Evolutionary conservation across 2,888 invertebrate species (phyloP).

Genomic region (Creontiades dilutus): DNA sequence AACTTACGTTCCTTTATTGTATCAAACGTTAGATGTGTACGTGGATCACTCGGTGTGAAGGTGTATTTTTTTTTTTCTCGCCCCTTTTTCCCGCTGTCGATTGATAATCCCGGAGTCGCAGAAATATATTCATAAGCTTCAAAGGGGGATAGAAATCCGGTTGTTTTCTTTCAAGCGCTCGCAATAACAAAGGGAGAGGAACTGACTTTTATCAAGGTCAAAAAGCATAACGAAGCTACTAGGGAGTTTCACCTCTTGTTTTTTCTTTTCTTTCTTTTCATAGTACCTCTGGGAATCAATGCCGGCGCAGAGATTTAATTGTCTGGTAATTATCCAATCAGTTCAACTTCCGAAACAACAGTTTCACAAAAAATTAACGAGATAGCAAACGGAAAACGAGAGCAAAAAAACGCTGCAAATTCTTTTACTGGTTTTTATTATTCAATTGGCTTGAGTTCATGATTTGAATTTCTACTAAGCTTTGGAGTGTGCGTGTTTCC

Average conservation of each 20-base stretch:
- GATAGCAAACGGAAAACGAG: neutral
- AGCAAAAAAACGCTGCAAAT: no score
- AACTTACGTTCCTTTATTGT: neutral
- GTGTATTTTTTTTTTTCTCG: neutral
- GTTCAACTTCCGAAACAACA: neutral
- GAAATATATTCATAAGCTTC: conserved; percentile 39
- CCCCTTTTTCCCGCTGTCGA: neutral
- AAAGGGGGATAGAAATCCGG: conserved; percentile 15
- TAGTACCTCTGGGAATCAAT: neutral
- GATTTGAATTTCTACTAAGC: no score
- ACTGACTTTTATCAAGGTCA: conserved; percentile 12
- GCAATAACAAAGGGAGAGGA: conserved; percentile 24
- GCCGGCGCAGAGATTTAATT: neutral
- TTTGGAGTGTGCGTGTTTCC: no score
- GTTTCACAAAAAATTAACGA: no score
- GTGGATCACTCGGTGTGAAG: neutral
- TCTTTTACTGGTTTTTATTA: no score
- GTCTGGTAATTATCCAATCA: neutral
- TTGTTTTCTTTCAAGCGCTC: conserved; percentile 34
- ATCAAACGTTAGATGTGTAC: neutral
- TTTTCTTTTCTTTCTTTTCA: neutral
- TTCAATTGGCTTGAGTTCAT: no score
- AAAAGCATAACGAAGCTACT: conserved; percentile 3
- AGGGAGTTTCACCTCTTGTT: neutral
- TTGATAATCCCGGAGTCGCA: neutral